Evolutionary conservation across 2,888 invertebrate genomes (phyloP).

Genomic region (Acanthosepion lycidas): DNA sequence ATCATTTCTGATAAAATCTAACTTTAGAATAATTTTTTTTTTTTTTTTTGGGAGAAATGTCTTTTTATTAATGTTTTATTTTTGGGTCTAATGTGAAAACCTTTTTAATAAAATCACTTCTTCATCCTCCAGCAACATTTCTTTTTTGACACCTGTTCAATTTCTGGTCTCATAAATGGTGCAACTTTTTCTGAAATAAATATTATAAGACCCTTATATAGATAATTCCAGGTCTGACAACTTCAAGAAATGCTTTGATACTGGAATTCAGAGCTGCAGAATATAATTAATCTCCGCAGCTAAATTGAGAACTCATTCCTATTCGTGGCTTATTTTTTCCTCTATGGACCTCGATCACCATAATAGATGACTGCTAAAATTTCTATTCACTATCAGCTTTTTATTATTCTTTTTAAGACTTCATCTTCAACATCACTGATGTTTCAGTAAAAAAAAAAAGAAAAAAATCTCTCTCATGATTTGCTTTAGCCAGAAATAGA

Average conservation of each 20-base stretch:
- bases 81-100: too few species aligned
- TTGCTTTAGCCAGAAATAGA: not conserved
- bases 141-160: not conserved
- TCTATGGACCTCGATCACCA: not conserved
- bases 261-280: not conserved
- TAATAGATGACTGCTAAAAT: not conserved
- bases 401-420: not conserved
- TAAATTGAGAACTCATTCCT: not conserved
- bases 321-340: not conserved
- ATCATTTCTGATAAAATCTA: too few species aligned
- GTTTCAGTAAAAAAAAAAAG: not conserved
- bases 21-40: too few species aligned
- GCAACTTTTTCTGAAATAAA: not conserved
- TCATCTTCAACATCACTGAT: not conserved
- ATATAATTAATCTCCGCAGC: not conserved
- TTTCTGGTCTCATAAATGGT: not conserved
- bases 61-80: too few species aligned
- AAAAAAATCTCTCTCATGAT: not conserved
- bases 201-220: not conserved
- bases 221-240: not conserved
- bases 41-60: too few species aligned
- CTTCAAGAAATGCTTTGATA: not conserved
- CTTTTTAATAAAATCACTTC: too few species aligned
- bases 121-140: too few species aligned
- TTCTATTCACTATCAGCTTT: not conserved